Evolutionary conservation across 2,113 vertebrate species (phyloP).

Genomic region (Lasiurus borealis): DNA sequence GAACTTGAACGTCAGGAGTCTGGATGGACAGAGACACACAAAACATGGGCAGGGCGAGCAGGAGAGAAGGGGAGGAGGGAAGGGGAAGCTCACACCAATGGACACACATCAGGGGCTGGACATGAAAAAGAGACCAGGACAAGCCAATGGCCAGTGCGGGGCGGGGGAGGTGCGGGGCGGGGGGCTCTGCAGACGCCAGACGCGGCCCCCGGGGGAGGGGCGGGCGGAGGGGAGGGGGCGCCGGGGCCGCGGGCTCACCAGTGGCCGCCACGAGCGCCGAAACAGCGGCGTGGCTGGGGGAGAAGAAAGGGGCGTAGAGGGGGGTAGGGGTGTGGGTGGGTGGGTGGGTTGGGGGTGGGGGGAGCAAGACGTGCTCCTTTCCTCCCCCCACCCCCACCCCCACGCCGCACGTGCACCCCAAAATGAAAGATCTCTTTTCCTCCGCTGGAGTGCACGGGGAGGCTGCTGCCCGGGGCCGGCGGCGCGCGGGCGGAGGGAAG

Average conservation of each 20-base stretch:
- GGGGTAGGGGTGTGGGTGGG: slow-evolving; percentile 12
- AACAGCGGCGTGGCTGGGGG: slow-evolving; percentile 66
- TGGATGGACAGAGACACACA: slow-evolving; percentile 99
- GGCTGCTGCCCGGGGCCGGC: slow-evolving; percentile 40
- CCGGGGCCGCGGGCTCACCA: slow-evolving; percentile 74
- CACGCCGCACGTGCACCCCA: slow-evolving; percentile 30
- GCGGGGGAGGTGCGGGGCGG: slow-evolving; percentile 84
- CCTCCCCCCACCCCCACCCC: background rate
- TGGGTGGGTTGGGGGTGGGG: slow-evolving; percentile 22
- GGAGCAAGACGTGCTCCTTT: slow-evolving; percentile 49
- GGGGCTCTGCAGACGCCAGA: slow-evolving; percentile 83
- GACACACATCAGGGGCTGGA: slow-evolving; percentile 99
- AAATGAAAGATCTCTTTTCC: slow-evolving; percentile 68
- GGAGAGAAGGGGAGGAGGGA: slow-evolving; percentile 96
- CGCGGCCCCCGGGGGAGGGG: slow-evolving; percentile 81
- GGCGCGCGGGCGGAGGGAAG: slow-evolving; percentile 67
- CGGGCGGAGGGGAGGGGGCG: slow-evolving; percentile 79
- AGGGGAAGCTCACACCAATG: slow-evolving; percentile 98
- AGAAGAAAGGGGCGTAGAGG: slow-evolving; percentile 70
- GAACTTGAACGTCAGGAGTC: slow-evolving; percentile 99
- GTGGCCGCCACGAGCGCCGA: slow-evolving; percentile 75
- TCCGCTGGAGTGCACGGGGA: background rate
- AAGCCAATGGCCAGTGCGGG: slow-evolving; percentile 90
- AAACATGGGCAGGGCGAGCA: slow-evolving; percentile 98
- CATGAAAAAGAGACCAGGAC: slow-evolving; percentile 93